Conservation (phyloP, 2,888 invertebrate species). For the Drosophila fungiperda region DNA sequence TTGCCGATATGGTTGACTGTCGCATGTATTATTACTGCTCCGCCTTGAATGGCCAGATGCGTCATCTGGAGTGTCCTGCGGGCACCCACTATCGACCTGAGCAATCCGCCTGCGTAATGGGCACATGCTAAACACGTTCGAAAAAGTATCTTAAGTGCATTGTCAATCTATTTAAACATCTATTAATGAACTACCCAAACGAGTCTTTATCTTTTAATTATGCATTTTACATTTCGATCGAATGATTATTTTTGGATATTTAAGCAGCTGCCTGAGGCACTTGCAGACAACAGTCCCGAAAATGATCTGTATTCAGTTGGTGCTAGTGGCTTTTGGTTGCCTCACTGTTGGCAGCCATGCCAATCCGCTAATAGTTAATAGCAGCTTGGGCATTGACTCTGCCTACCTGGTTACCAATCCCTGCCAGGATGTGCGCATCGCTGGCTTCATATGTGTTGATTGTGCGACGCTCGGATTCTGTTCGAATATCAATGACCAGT, state of each 20-base stretch:
- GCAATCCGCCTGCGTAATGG: conserved; percentile 76
- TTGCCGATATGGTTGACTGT: conserved; percentile 75
- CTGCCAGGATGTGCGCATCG: conserved; percentile 63
- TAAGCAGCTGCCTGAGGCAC: conserved; percentile 19
- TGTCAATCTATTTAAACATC: conserved; percentile 13
- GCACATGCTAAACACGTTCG: conserved; percentile 60
- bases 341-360: conserved; percentile 9
- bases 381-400: conserved; percentile 33
- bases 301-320: conserved; percentile 45
- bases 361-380: conserved; percentile 3
- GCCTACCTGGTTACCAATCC: conserved; percentile 62
- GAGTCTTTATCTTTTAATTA: conserved; percentile 55
- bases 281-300: conserved; percentile 39
- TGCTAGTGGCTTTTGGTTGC: conserved; percentile 21
- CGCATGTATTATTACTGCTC: conserved; percentile 83
- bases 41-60: conserved; percentile 66
- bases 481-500: conserved; percentile 48
- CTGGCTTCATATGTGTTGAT: conserved; percentile 74
- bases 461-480: conserved; percentile 74
- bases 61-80: conserved; percentile 77
- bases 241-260: conserved; percentile 45
- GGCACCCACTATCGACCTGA: conserved; percentile 78
- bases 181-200: conserved; percentile 22
- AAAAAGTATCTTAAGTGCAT: conserved; percentile 25
- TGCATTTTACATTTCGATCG: conserved; percentile 23